A percentile compares a stretch with the other conserved stretches of the same genome.
Evolutionary conservation across 2,888 invertebrate species (phyloP).

Genomic region (Pandemis cinnamomeana): DNA sequence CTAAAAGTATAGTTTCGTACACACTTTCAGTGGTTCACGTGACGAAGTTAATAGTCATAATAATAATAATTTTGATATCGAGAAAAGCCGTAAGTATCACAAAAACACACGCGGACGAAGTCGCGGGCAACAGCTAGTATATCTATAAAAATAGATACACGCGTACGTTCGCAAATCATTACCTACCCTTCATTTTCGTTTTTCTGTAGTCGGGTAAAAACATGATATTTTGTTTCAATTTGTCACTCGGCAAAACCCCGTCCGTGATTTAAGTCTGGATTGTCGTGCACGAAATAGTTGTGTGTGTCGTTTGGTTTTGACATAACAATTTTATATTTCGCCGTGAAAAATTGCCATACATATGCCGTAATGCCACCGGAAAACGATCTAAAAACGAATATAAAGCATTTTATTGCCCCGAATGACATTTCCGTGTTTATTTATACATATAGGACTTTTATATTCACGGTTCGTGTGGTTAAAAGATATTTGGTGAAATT

Average conservation of each 20-base stretch:
- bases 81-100: no score
- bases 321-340: constrained; percentile 28
- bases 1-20: no score
- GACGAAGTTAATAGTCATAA: no score
- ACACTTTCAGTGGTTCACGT: no score
- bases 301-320: constrained; percentile 12
- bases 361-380: constrained; percentile 33
- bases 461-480: constrained; percentile 18
- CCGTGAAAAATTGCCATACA: constrained; percentile 16
- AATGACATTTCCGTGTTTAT: constrained; percentile 35
- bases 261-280: neutral
- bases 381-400: constrained; percentile 30
- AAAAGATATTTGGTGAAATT: constrained; percentile 4
- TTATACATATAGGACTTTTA: constrained; percentile 23
- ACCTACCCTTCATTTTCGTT: no score
- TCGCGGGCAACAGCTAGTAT: no score
- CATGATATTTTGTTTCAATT: neutral
- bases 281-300: constrained; percentile 8
- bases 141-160: no score
- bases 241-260: neutral
- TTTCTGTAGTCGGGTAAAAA: no score
- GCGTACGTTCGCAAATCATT: no score
- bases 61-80: no score
- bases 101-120: no score
- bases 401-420: constrained; percentile 34